phyloP scores from a whole-genome alignment of 2,797 vertebrate species.

The Schizothorax lantsangensis region DNA sequence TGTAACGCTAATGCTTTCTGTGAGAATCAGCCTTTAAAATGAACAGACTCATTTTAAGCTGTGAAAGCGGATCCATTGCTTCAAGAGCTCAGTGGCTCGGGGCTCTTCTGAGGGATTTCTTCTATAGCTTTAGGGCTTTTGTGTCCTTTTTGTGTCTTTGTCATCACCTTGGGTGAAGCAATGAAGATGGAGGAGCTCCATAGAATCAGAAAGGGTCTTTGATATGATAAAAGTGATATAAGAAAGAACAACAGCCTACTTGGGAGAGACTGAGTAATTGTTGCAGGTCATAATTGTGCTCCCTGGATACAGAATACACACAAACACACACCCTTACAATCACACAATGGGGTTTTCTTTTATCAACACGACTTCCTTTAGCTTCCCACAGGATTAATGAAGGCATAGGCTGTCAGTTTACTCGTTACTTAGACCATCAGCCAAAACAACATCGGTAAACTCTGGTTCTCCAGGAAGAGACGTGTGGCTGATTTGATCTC shows the following conservation, averaged over 20 bases:
- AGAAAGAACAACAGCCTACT: conserved; percentile 53
- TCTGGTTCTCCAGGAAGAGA: conserved; percentile 43
- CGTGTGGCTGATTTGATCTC: conserved; percentile 65
- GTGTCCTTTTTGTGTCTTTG: conserved; percentile 9
- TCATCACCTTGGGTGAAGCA: conserved; percentile 25
- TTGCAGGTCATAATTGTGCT: conserved; percentile 18
- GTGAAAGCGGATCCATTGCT: conserved; percentile 18
- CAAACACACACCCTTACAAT: not conserved
- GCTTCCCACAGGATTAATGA: conserved; percentile 57
- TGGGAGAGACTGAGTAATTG: conserved; percentile 44
- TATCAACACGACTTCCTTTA: not conserved
- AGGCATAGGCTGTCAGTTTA: conserved; percentile 64
- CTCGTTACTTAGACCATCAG: conserved; percentile 62
- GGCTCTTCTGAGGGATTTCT: conserved; percentile 23
- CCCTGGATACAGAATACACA: conserved; percentile 6
- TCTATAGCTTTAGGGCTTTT: conserved; percentile 32
- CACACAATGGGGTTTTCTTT: conserved; percentile 29
- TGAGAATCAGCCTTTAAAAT: conserved; percentile 24
- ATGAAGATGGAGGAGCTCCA: conserved; percentile 8
- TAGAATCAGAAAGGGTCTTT: not conserved
- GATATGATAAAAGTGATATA: conserved; percentile 64
- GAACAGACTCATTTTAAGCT: conserved; percentile 33
- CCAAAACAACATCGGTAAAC: conserved; percentile 60
- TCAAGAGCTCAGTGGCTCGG: conserved; percentile 26
- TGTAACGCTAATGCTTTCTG: conserved; percentile 41